Evolutionary conservation across 2,113 vertebrate species (phyloP).

Genomic region (Pomatorhinus ruficollis): DNA sequence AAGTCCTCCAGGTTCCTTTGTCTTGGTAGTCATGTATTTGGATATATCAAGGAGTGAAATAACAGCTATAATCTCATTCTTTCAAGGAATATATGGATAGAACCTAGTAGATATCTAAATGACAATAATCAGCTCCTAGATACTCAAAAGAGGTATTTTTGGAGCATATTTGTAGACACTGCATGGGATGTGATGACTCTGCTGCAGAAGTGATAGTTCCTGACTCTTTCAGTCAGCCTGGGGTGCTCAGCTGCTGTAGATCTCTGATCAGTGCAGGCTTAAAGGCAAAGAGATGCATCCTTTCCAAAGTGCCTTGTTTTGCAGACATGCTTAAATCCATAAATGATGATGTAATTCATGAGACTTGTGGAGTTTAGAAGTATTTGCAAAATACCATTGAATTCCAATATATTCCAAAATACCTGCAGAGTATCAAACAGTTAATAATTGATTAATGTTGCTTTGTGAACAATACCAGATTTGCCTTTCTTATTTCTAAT

Average conservation of each 20-base stretch:
- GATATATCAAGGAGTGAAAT: background rate
- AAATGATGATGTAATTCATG: background rate
- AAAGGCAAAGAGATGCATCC: background rate
- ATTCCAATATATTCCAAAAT: background rate
- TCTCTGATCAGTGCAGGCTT: background rate
- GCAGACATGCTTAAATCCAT: background rate
- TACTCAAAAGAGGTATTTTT: background rate
- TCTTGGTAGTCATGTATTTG: background rate
- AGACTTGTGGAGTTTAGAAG: background rate
- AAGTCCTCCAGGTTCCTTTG: background rate
- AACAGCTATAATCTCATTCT: background rate
- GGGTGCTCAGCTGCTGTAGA: background rate
- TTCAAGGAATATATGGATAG: background rate
- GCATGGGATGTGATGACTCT: background rate
- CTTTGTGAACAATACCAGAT: background rate
- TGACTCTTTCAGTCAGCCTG: background rate
- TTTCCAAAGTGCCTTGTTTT: background rate
- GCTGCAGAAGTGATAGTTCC: background rate
- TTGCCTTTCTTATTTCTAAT: background rate
- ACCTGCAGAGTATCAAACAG: background rate
- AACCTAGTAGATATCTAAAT: background rate
- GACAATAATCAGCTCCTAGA: background rate
- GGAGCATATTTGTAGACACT: background rate
- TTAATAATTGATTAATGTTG: background rate
- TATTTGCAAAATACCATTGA: background rate